phyloP scores from a whole-genome alignment of 2,888 invertebrate genomes.

The Luperina nickerlii region DNA sequence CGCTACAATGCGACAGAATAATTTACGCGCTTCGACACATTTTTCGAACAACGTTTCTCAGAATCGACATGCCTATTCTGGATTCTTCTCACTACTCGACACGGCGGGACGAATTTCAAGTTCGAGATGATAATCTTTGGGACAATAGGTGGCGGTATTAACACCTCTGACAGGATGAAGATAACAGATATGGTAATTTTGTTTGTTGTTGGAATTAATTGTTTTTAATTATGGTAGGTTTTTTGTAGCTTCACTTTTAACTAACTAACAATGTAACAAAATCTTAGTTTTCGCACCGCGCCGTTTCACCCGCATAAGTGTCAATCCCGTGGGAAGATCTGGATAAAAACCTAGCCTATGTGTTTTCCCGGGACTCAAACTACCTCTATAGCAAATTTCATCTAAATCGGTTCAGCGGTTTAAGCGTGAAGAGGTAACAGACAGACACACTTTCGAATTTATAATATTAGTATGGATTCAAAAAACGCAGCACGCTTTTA shows the following conservation, averaged over 20 bases:
- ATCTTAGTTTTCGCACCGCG: too few species aligned
- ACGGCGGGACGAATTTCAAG: slow-evolving; percentile 75
- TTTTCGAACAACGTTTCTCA: slow-evolving; percentile 75
- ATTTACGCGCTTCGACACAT: slow-evolving; percentile 81
- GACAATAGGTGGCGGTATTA: slow-evolving; percentile 71
- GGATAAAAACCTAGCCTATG: too few species aligned
- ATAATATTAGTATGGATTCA: too few species aligned
- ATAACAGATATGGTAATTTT: slow-evolving; percentile 54
- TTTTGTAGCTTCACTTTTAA: neutral
- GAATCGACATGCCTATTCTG: slow-evolving; percentile 76
- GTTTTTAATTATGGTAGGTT: slow-evolving; percentile 38
- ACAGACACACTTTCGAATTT: too few species aligned
- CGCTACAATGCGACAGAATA: slow-evolving; percentile 68
- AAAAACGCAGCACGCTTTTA: too few species aligned
- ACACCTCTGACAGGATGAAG: slow-evolving; percentile 63
- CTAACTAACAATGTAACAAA: too few species aligned
- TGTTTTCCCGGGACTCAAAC: too few species aligned
- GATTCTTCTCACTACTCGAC: slow-evolving; percentile 78
- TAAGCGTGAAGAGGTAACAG: too few species aligned
- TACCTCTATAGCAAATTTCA: too few species aligned
- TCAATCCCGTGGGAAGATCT: too few species aligned
- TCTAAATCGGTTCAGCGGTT: too few species aligned
- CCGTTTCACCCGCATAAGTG: too few species aligned
- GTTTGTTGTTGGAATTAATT: slow-evolving; percentile 57
- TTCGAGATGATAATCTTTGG: slow-evolving; percentile 66